A percentile compares a stretch with the other conserved stretches of the same genome.
Conservation (phyloP, 1,140 invertebrate species). For the Rhagoletis pomonella region DNA sequence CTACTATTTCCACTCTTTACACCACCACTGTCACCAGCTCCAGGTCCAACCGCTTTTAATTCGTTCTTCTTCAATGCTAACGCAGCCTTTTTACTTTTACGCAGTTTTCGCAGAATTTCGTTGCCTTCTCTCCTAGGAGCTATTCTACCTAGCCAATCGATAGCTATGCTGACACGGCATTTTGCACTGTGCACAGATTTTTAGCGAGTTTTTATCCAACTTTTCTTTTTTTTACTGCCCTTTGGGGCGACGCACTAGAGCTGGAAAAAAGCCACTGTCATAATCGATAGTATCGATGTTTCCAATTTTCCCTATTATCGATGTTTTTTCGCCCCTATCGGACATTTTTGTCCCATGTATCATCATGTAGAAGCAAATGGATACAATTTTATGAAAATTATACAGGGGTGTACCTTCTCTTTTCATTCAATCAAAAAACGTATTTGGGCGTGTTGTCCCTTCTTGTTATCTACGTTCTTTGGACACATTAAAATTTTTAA, state of each 20-base stretch:
- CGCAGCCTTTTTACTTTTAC: constrained; percentile 50
- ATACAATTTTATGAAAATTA: no score
- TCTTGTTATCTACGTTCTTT: no score
- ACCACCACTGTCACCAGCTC: not conserved
- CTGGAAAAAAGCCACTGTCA: no score
- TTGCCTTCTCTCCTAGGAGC: constrained; percentile 30
- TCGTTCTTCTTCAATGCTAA: not conserved
- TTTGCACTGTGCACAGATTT: constrained; percentile 35
- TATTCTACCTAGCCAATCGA: constrained; percentile 19
- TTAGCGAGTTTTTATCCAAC: not conserved
- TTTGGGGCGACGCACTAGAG: constrained; percentile 10
- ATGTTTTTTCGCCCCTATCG: no score
- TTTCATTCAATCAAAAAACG: no score
- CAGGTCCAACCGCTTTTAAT: constrained; percentile 16
- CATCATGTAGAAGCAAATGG: no score
- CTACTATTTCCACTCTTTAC: not conserved
- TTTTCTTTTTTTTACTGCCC: constrained; percentile 11
- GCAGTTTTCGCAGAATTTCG: constrained; percentile 54
- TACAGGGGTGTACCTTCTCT: no score
- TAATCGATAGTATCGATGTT: not conserved
- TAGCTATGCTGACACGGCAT: not conserved
- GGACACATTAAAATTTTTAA: no score
- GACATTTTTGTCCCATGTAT: no score
- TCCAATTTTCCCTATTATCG: not conserved
- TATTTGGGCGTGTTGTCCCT: no score